Evolutionary conservation across 2,888 invertebrate genomes (phyloP), one percentile per base, ranked within the genome.

Genomic region (Vesta saturnalis): DNA sequence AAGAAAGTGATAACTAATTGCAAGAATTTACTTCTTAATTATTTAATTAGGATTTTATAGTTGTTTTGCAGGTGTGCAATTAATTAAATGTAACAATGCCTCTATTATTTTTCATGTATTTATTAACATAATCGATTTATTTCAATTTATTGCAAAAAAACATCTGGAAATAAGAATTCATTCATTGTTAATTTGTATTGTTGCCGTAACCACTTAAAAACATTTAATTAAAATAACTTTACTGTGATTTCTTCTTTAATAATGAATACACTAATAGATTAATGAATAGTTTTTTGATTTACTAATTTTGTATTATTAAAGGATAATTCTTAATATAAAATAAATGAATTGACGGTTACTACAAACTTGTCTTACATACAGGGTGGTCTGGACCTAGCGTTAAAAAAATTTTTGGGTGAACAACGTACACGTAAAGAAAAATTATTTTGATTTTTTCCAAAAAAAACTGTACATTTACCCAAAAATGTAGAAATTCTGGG

Each of bases 101-200:
- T 58, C 63, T 46, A 54, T 63, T 64, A 60, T 56, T 60, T 64
- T 68, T 54, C 59, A 54, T 64, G 49, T 60, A 60, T 60, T 68
- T 63, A 55, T 64, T 60, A 39, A 61, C 61, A 39, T 57, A 66
- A 49, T 66, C 56, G 54, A 66, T 66, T 60, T 30, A 66, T 60
- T 60, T 66, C 60, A 56, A 64, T 64, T 64, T 66, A 61, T 56
- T 60, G 59, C 54, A 62, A 55, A 71, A n/a, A 67, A 69, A 72
- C 72, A 72, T 69, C 72, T 72, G 72, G 72, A 65, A 67, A 72
- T 70, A 65, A 65, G 70, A 69, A 67, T 69, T 69, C 69, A 56
- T 71, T 67, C 43, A 43, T 43, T 43, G 43, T 43, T 43, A 12
- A 14, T 14, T 43, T 12, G 43, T 12, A 43, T 43, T 43, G 12